Evolutionary conservation across 2,888 invertebrate species (phyloP).

Genomic region (Andrena marginata): DNA sequence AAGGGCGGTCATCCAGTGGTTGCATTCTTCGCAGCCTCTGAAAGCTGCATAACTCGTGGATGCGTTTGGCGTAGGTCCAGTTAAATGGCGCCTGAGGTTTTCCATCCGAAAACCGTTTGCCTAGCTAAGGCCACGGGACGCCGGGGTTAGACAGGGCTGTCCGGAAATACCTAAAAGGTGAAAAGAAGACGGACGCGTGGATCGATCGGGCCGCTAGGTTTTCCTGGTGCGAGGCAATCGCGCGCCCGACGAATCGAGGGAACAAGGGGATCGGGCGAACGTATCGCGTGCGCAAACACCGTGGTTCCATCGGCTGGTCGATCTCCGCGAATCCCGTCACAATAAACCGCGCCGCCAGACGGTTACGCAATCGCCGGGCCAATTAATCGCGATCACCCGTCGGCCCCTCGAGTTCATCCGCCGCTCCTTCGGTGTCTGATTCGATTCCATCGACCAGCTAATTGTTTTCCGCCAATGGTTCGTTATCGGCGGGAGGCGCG

Average conservation of each 20-base stretch:
- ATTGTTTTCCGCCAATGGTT: conserved; percentile 57
- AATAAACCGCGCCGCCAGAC: conserved; percentile 46
- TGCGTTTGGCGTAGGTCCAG: too few species aligned
- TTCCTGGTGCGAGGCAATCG: conserved; percentile 19
- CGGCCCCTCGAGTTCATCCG: conserved; percentile 12
- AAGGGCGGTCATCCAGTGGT: too few species aligned
- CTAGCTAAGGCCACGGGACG: too few species aligned
- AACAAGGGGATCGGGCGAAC: neutral
- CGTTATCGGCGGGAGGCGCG: conserved; percentile 26
- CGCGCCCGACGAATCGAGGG: conserved; percentile 20
- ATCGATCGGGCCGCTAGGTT: neutral
- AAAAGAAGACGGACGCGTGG: neutral
- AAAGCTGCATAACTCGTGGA: too few species aligned
- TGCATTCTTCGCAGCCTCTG: too few species aligned
- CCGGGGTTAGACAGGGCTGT: too few species aligned
- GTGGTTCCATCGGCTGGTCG: conserved; percentile 28
- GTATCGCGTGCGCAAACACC: neutral
- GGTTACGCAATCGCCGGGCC: conserved; percentile 51
- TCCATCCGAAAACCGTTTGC: too few species aligned
- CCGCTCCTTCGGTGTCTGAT: conserved; percentile 28
- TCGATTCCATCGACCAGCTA: conserved; percentile 42
- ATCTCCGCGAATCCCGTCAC: conserved; percentile 34
- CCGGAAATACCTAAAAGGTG: neutral
- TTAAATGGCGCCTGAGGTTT: too few species aligned
- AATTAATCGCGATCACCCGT: conserved; percentile 30